Evolutionary conservation across 2,797 vertebrate species (phyloP).

Genomic region (Oceanodroma leucorhoa): DNA sequence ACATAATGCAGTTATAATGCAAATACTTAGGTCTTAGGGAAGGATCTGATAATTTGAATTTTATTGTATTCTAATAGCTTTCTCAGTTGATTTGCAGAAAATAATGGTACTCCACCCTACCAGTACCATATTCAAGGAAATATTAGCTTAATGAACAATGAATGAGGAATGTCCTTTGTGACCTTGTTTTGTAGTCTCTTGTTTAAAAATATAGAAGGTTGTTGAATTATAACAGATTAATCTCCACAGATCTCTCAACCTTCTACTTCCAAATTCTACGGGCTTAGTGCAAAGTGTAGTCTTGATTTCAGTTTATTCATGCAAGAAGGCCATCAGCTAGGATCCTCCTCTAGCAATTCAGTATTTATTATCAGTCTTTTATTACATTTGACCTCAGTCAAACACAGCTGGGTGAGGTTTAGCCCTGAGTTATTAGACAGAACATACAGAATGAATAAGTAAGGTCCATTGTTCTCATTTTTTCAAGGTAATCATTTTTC

Average conservation of each 20-base stretch:
- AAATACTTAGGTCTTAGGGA: conserved; percentile 18
- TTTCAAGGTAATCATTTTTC: conserved; percentile 60
- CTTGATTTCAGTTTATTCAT: background rate
- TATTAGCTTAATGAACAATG: conserved; percentile 1
- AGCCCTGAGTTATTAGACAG: conserved; percentile 14
- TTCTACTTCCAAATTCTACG: background rate
- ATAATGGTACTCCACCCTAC: background rate
- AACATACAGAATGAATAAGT: conserved; percentile 32
- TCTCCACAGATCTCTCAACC: background rate
- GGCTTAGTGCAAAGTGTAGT: background rate
- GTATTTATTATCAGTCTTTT: conserved; percentile 12
- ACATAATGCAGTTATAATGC: background rate
- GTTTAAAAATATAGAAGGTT: background rate
- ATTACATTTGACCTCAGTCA: conserved; percentile 27
- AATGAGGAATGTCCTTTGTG: conserved; percentile 7
- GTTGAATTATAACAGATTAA: background rate
- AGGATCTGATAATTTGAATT: conserved; percentile 8
- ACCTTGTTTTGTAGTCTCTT: conserved; percentile 1
- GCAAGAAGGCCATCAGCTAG: background rate
- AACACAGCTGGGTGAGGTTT: conserved; percentile 12
- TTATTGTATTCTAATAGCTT: conserved; percentile 6
- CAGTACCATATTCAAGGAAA: conserved; percentile 12
- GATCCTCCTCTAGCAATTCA: background rate
- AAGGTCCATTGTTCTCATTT: conserved; percentile 31
- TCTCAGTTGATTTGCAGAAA: background rate